Evolutionary conservation across 2,113 vertebrate genomes (phyloP), one percentile per base, ranked within the genome.

Genomic region (Pantherophis guttatus): DNA sequence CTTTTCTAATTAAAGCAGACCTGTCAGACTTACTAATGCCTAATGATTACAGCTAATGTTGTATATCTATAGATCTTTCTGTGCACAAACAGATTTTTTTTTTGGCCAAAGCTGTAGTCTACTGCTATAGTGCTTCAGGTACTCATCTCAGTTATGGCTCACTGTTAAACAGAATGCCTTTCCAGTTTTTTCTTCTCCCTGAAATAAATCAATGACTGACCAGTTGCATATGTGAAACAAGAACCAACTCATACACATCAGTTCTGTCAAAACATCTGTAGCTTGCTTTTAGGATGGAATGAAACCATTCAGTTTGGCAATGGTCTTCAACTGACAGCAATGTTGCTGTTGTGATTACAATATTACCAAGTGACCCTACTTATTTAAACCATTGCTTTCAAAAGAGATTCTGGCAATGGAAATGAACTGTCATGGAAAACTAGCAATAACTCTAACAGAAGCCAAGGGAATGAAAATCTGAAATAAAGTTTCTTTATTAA

Each of bases 221-320:
- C 87, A 86, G 11, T 29, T 86, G 88, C 44, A 93, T 21, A 90
- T 21, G 29, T 93, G 39, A 88, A 70, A 90, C 89, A 85, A 65
- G 55, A 90, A 89, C 26, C 33, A 50, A 9, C 59, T 55, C 81
- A 11, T 89, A 58, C 70, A 85, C 24, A 92, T 89, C 24, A 44
- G 52, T 81, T 89, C 33, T 89, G 91, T 88, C 48, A 89, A 89
- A 92, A 89, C 65, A 92, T 85, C 92, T 92, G 87, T 33, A 85
- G 39, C 10, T 44, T 89, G 88, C 62, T 17, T 23, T n/a, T 29
- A 70, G 62, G 12, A 70, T 70, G 26, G 62, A n/a, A 70, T 70
- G 5, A 70, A 70, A 70, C 62, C 62, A 70, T 58, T 81, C 52
- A 29, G 26, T n/a, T 89, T 88, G 91, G 86, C 91, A 92, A 39